Evolutionary conservation across 2,797 vertebrate genomes (phyloP).

Genomic region (Echeneis naucrates): DNA sequence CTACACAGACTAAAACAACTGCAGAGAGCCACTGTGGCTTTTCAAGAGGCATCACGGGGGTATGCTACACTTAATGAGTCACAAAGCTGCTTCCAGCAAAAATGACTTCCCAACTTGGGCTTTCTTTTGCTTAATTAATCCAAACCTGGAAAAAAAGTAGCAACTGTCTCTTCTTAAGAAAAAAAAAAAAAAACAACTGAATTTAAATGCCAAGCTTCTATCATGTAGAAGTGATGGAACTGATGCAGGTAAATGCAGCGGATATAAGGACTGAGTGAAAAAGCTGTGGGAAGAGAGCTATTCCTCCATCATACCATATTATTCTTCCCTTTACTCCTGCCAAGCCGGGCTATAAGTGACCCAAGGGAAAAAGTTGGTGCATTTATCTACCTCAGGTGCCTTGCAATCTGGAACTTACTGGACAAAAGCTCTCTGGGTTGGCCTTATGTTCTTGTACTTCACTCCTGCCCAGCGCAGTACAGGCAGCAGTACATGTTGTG

Average conservation of each 20-base stretch:
- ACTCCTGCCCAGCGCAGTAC: slow-evolving; percentile 9
- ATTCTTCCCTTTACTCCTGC: slow-evolving; percentile 22
- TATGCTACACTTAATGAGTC: slow-evolving; percentile 1
- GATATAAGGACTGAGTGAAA: slow-evolving; percentile 7
- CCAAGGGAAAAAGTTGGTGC: slow-evolving; percentile 35
- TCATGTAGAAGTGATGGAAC: background rate
- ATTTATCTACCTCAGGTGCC: slow-evolving; percentile 40
- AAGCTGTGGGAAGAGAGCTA: slow-evolving; percentile 15
- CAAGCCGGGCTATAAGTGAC: slow-evolving; percentile 25
- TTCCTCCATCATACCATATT: slow-evolving; percentile 37
- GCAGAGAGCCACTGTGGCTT: slow-evolving; percentile 2
- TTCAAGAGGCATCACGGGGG: slow-evolving; percentile 8
- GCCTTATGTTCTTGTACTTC: slow-evolving; percentile 7
- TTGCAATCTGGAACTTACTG: slow-evolving; percentile 24
- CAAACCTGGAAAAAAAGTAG: background rate
- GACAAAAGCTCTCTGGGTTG: slow-evolving; percentile 44
- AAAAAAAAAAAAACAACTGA: background rate
- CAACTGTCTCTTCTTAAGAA: background rate
- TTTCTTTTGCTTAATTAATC: slow-evolving; percentile 7
- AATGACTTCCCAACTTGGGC: background rate
- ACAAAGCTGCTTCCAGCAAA: background rate
- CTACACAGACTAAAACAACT: background rate
- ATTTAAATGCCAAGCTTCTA: background rate
- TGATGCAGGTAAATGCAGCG: slow-evolving; percentile 8
- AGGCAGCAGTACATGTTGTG: slow-evolving; percentile 6